Evolutionary conservation across 2,797 vertebrate genomes (phyloP), one percentile per base, ranked within the genome.

Genomic region (Novumbra hubbsi): DNA sequence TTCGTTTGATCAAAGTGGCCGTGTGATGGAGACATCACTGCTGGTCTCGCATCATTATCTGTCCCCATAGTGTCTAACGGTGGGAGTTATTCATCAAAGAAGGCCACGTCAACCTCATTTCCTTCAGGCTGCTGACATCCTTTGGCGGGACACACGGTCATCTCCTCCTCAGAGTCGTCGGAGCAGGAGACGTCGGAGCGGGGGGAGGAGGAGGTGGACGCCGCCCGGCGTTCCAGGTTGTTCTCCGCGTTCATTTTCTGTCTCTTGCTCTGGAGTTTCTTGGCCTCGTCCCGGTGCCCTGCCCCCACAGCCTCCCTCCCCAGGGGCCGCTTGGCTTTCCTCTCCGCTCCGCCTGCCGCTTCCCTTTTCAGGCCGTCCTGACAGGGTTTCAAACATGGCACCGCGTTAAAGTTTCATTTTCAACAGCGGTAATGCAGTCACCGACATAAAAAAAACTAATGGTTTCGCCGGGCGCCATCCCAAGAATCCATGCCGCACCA

Each of bases 91-190:
- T 15, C 7, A 30, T 32, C 7, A 1, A 9, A 30, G 2, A 28
- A 49, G 45, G 45, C 24, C 2, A 66, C 24, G 65, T 88, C 86
- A 87, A 99, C 98, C 96, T 99, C 98, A 41, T 99, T 96, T 77
- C 98, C 98, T 91, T 97, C 96, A 0, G 98, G 98, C 85, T 97
- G 95, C 81, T 96, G 94, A 81, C 98, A 99, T 34, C 92, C 93
- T 83, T 93, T 94, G 24, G 98, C 98, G 0, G 98, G 97, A 89
- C 98, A 99, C 81, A 95, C 87, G 41, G 95, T 95, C 87, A 97
- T 95, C 74, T 99, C 98, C 50, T 97, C 97, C 76, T 97, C 98
- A 0, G 98, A 99, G 87, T 96, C 95, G 14, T 98, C 98, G 0
- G 97, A 98, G 76, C 94, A 95, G 0, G 96, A 96, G 77, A 87